Percentiles rank a stretch among this genome's conserved stretches.
Evolutionary conservation across 1,140 invertebrate species (phyloP).

Genomic region (Doryteuthis pealeii): DNA sequence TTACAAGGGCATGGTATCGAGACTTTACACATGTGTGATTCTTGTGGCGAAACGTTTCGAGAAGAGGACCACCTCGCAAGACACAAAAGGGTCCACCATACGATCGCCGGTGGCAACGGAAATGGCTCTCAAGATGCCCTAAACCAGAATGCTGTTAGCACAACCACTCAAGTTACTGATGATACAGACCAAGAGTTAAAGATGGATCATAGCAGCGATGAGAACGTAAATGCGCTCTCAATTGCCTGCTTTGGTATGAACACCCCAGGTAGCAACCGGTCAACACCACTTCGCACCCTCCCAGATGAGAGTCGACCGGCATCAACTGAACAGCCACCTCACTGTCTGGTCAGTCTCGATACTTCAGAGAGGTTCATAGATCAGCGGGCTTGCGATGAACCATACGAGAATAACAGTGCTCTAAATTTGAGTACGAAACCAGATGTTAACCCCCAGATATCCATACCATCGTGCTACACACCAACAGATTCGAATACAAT

Average conservation of each 20-base stretch:
- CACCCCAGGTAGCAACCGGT: not conserved
- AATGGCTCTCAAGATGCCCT: not conserved
- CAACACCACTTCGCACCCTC: not conserved
- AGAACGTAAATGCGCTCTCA: conserved; percentile 2
- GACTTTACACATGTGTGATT: conserved; percentile 39
- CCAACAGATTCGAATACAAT: not conserved
- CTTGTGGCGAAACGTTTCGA: conserved; percentile 48
- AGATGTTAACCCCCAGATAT: not conserved
- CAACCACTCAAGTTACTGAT: not conserved
- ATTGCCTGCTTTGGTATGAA: conserved; percentile 8
- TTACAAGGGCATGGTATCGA: conserved; percentile 18
- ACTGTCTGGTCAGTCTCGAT: not conserved
- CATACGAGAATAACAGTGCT: not conserved
- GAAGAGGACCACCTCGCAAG: conserved; percentile 34
- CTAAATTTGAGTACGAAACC: not conserved
- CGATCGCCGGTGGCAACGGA: not conserved
- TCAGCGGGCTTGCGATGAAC: not conserved
- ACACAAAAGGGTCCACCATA: conserved; percentile 39
- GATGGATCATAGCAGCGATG: not conserved
- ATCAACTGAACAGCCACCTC: not conserved
- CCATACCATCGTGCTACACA: not conserved
- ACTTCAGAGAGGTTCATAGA: not conserved
- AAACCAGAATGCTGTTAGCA: conserved; percentile 4
- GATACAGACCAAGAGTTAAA: not conserved
- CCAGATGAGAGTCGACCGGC: not conserved